These are phyloP conservation scores for Venusia cambrica DNA, from an alignment of 2,888 invertebrate species.

Conservation along the genomic window DNA sequence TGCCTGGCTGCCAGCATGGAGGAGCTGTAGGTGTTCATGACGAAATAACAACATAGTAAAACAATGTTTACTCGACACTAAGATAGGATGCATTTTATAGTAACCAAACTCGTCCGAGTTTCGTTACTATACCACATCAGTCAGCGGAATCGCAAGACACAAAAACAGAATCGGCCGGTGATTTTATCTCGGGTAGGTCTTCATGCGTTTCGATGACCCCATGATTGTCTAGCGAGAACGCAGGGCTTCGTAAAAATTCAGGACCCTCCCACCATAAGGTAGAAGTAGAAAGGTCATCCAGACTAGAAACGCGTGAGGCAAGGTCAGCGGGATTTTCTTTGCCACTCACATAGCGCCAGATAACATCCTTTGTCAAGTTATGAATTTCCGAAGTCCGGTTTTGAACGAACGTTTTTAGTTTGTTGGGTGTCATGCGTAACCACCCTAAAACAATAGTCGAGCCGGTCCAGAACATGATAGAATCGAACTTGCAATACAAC, in stretches of 20 bases:
- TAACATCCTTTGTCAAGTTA: neutral
- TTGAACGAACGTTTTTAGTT: slow-evolving; percentile 2
- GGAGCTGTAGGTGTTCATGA: too few species aligned
- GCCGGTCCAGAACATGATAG: too few species aligned
- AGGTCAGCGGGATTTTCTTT: slow-evolving; percentile 12
- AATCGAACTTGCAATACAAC: neutral
- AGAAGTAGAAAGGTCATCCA: slow-evolving; percentile 1
- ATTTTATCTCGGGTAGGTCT: neutral
- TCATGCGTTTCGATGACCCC: neutral
- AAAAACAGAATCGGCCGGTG: neutral
- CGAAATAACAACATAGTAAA: too few species aligned
- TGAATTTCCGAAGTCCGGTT: slow-evolving; percentile 1
- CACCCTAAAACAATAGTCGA: too few species aligned
- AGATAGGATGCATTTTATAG: too few species aligned
- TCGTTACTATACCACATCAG: too few species aligned
- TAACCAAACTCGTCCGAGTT: too few species aligned
- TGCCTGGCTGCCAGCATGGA: slow-evolving; percentile 29
- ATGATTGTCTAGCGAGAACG: neutral
- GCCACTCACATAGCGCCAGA: neutral
- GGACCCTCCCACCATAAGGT: slow-evolving; percentile 5
- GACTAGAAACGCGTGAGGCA: too few species aligned
- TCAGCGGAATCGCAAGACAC: neutral
- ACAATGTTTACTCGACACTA: too few species aligned
- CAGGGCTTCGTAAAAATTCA: too few species aligned
- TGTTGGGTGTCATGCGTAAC: slow-evolving; percentile 1